Evolutionary conservation across 2,113 vertebrate genomes (phyloP).

Genomic region (Cyanistes caeruleus): DNA sequence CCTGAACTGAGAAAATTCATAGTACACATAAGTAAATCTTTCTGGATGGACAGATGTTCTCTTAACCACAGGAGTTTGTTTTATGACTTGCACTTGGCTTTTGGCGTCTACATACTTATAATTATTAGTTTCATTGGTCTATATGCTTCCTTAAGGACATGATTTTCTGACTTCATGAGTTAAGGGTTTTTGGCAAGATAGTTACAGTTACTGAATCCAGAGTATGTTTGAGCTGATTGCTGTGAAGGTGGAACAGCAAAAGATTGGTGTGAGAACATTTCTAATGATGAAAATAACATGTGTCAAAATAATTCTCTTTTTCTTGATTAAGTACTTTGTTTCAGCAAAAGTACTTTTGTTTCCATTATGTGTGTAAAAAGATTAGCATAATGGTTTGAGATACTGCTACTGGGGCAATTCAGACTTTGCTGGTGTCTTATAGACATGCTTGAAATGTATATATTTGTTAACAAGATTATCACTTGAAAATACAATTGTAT

Average conservation of each 20-base stretch:
- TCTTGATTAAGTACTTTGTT: neutral
- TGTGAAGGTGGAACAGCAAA: neutral
- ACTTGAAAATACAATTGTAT: constrained; percentile 59
- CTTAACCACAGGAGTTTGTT: neutral
- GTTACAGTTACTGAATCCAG: neutral
- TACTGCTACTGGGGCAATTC: constrained; percentile 27
- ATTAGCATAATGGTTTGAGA: constrained; percentile 49
- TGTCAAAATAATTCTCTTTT: constrained; percentile 42
- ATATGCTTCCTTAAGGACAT: neutral
- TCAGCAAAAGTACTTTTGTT: neutral
- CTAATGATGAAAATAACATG: constrained; percentile 3
- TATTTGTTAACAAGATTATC: constrained; percentile 72
- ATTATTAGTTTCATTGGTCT: neutral
- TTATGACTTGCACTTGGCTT: neutral
- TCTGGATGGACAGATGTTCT: neutral
- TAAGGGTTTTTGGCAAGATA: neutral
- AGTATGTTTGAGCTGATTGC: neutral
- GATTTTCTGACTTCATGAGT: neutral
- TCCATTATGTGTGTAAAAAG: constrained; percentile 8
- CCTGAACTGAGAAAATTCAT: neutral
- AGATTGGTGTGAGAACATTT: neutral
- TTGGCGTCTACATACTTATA: neutral
- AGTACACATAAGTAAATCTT: accelerated
- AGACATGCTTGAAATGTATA: constrained; percentile 67
- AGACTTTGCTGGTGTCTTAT: constrained; percentile 46